Base-by-base conservation (phyloP, 2,888 invertebrate genomes). In the Dynastes grantii region DNA sequence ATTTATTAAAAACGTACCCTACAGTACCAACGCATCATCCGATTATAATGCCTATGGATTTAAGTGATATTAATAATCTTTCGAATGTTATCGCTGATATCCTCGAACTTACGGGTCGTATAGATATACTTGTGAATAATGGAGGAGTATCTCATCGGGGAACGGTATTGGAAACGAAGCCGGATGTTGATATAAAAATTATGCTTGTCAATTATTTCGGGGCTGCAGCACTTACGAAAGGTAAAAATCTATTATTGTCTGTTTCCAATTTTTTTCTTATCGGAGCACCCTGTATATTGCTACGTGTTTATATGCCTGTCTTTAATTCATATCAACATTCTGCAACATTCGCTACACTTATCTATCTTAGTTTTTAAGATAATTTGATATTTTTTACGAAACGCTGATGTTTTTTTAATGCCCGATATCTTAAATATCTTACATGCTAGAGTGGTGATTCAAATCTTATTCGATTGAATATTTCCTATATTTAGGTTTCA, bases 131-230 rank as follows among this genome's bases (percentile, higher is more conserved):
- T 13, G 92, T 98, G 53, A 98, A 98, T 87, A 98, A 98, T 91
- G 97, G 96, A 58, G 98, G 98, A 0, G 92, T 98, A 76, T 94
- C 95, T 27, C 92, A 94, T 79, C 91, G 98, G 83, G 97, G 97
- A 0, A 92, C 93, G 82, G 92, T 95, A 71, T 83, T 93, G 27
- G 91, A 94, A 65, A 97, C 98, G 0, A 91, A 92, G 61, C 88
- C 96, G 55, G 94, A 96, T 86, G 96, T 98, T 9, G 95, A 97
- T 88, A 91, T 94, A 80, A 93, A 94, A 90, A 91, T 98, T 63
- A 98, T 99, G 98, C 90, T 93, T 53, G 94, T 97, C 6, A 99
- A 99, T 90, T 99, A 97, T 88, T 97, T 99, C 90, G 98, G 98
- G 16, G 92, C 97, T 82, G 93, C 98, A 76, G 95, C 95, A 51